Base-by-base conservation (phyloP, 2,113 vertebrate genomes). In the Pygoscelis adeliae region DNA sequence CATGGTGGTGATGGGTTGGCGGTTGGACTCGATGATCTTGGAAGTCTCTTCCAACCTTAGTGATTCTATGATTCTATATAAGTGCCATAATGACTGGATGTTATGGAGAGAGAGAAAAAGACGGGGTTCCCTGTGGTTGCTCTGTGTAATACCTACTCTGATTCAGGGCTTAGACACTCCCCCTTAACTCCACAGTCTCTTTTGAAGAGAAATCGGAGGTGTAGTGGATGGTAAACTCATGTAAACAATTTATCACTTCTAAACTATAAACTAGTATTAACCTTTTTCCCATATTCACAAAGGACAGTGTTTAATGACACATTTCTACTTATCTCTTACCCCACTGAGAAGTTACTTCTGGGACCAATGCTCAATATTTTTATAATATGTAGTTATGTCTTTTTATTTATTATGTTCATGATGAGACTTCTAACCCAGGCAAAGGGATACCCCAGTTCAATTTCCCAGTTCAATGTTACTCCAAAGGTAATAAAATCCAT, bases 81-180 rank as follows among this genome's bases (percentile, higher is more conserved):
- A 77, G 29, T 47, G 6, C 56, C 22, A n/a, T 7, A 32, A 52
- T 12, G 20, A 25, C 23, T 23, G 17, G 49, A 20, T 1, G 11
- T 63, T 9, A 8, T 20, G 5, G 47, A 50, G 38, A 62, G 17
- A 34, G 7, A 29, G 13, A 26, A 11, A 27, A 30, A 62, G 7
- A 1, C 0, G 0, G 2, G 19, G 10, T 15, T 67, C 21, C 7
- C 20, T 47, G 27, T 61, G 12, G 8, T 27, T 77, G 26, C 9
- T 40, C 5, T 13, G 32, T 42, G 46, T 8, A 34, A 56, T 16
- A 69, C 3, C 17, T 44, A 34, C 19, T 15, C 29, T 53, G 22
- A 55, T 2, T 21, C 30, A 44, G 34, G 30, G 3, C 18, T 49
- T 32, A n/a, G n/a, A 72, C 23, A 50, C 2, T 38, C 3, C 3